Evolutionary conservation across 2,888 invertebrate genomes (phyloP).

Genomic region (Nemapogon koenigi): DNA sequence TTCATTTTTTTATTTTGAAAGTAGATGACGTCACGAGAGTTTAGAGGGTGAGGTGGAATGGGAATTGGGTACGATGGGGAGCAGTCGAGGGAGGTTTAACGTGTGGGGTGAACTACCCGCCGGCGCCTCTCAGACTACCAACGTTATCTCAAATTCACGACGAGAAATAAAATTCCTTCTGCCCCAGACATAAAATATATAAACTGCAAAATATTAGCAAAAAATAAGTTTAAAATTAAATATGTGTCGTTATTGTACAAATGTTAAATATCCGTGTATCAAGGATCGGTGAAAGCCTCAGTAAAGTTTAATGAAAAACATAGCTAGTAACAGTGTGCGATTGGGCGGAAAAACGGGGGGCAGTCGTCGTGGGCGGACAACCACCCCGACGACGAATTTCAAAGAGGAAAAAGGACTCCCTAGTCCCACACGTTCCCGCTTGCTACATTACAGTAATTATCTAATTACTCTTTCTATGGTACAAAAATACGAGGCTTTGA

Average conservation of each 20-base stretch:
- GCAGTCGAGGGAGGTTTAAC: slow-evolving; percentile 13
- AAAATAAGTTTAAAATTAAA: no score
- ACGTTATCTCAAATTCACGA: slow-evolving; percentile 2
- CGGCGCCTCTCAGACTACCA: slow-evolving; percentile 6
- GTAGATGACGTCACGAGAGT: slow-evolving; percentile 50
- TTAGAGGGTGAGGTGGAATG: slow-evolving; percentile 20
- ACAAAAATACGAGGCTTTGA: slow-evolving; percentile 7
- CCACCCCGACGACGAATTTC: slow-evolving; percentile 1
- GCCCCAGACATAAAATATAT: no score
- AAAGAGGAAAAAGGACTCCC: slow-evolving; percentile 34
- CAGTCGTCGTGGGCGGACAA: not conserved
- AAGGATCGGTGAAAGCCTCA: no score
- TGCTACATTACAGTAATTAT: slow-evolving; percentile 59
- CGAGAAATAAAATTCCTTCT: no score
- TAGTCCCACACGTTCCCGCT: slow-evolving; percentile 43
- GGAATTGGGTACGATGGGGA: slow-evolving; percentile 27
- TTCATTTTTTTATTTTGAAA: slow-evolving; percentile 46
- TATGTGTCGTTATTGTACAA: no score
- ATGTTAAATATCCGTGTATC: no score
- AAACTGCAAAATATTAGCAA: no score
- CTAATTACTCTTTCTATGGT: slow-evolving; percentile 30
- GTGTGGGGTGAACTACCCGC: slow-evolving; percentile 26
- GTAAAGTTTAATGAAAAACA: no score
- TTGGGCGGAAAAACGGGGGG: slow-evolving; percentile 7
- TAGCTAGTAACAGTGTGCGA: no score